Conservation (phyloP, 2,888 invertebrate genomes). For the Silvanus unidentatus region DNA sequence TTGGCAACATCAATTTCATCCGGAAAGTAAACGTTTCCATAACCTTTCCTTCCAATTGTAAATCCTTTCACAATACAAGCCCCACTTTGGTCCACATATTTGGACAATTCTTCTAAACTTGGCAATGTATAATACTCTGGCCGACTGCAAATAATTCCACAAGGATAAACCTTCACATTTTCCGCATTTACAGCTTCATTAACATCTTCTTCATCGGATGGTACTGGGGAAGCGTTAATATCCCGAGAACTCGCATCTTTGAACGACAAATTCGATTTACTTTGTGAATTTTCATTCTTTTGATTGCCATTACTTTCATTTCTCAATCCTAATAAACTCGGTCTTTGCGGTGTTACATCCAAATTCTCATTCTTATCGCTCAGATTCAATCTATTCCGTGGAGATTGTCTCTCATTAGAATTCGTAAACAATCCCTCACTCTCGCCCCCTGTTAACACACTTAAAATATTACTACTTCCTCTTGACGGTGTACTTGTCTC, state of each 20-base stretch:
- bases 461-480: background rate
- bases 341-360: too few species aligned
- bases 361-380: too few species aligned
- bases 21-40: constrained; percentile 84
- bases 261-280: too few species aligned
- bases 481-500: background rate
- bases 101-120: constrained; percentile 70
- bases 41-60: constrained; percentile 82
- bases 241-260: too few species aligned
- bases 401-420: too few species aligned
- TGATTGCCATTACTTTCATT: background rate
- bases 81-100: constrained; percentile 66
- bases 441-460: too few species aligned
- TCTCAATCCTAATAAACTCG: too few species aligned
- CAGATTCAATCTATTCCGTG: too few species aligned
- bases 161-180: constrained; percentile 48
- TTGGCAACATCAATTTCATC: constrained; percentile 79
- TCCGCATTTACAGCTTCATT: constrained; percentile 7
- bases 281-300: background rate
- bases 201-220: constrained; percentile 19
- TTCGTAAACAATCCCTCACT: too few species aligned
- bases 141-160: constrained; percentile 70
- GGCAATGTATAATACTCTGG: constrained; percentile 91
- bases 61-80: constrained; percentile 80
- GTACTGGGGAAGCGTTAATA: constrained; percentile 10